phyloP scores from a whole-genome alignment of 1,140 invertebrate species.

The Leptoteleia sp. region DNA sequence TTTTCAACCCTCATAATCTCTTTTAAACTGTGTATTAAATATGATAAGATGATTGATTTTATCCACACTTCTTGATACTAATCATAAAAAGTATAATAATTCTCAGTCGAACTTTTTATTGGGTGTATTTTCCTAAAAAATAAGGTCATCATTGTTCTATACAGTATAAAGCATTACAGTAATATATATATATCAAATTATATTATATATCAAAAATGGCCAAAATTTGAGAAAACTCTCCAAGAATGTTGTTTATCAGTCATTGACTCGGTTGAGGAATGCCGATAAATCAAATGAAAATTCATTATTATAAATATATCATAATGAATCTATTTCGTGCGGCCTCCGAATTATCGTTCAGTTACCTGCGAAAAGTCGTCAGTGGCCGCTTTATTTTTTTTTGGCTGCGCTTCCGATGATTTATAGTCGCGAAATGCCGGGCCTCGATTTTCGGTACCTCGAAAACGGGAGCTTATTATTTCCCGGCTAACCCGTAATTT shows the following conservation, averaged over 20 bases:
- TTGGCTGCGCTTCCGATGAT: slow-evolving; percentile 72
- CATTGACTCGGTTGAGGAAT: slow-evolving; percentile 32
- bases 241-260: slow-evolving; percentile 36
- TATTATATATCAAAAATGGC: too few species aligned
- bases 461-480: slow-evolving; percentile 80
- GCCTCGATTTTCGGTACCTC: slow-evolving; percentile 74
- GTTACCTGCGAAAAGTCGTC: slow-evolving; percentile 66
- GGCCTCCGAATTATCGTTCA: slow-evolving; percentile 32
- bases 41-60: too few species aligned
- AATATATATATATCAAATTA: too few species aligned
- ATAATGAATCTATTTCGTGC: slow-evolving; percentile 63
- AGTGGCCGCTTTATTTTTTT: slow-evolving; percentile 66
- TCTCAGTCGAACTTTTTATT: too few species aligned
- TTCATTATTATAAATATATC: slow-evolving; percentile 54
- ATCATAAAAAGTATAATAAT: too few species aligned
- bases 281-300: slow-evolving; percentile 53
- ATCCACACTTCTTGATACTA: too few species aligned
- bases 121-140: too few species aligned
- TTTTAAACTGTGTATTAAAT: too few species aligned
- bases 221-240: too few species aligned
- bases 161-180: too few species aligned
- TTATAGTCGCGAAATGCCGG: slow-evolving; percentile 76
- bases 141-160: too few species aligned
- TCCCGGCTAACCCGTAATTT: slow-evolving; percentile 79
- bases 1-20: too few species aligned